A percentile compares a stretch with the other conserved stretches of the same genome.
phyloP scores from a whole-genome alignment of 1,140 invertebrate species.

The Drosophila orena region DNA sequence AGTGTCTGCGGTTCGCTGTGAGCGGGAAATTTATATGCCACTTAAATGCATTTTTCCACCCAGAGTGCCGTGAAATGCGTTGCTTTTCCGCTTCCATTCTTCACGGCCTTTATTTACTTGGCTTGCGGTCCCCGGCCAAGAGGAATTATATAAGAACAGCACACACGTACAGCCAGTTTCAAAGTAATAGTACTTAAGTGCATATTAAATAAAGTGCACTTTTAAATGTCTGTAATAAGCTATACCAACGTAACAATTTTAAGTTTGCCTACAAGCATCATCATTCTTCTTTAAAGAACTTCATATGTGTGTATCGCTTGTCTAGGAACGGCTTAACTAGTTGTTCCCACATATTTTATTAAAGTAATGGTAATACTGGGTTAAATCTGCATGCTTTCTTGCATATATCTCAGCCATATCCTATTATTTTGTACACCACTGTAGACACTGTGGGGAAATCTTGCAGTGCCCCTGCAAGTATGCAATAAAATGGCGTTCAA shows the following conservation, averaged over 20 bases:
- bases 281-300: no score
- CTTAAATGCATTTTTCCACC: slow-evolving; percentile 63
- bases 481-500: slow-evolving; percentile 52
- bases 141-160: slow-evolving; percentile 1
- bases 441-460: slow-evolving; percentile 9
- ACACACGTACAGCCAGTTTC: neutral
- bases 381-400: no score
- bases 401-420: neutral
- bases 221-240: no score
- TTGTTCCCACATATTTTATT: no score
- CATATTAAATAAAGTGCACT: neutral
- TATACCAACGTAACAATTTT: no score
- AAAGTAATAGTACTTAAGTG: neutral
- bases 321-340: no score
- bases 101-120: slow-evolving; percentile 45
- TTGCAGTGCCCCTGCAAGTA: slow-evolving; percentile 22
- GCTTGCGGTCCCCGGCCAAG: slow-evolving; percentile 28
- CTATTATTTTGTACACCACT: neutral
- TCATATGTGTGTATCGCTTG: no score
- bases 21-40: slow-evolving; percentile 64
- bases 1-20: slow-evolving; percentile 19
- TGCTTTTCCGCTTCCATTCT: slow-evolving; percentile 38
- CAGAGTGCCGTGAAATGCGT: slow-evolving; percentile 52
- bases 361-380: no score
- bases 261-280: no score